Conservation (phyloP, 2,888 invertebrate genomes). For the Arge pagana region DNA sequence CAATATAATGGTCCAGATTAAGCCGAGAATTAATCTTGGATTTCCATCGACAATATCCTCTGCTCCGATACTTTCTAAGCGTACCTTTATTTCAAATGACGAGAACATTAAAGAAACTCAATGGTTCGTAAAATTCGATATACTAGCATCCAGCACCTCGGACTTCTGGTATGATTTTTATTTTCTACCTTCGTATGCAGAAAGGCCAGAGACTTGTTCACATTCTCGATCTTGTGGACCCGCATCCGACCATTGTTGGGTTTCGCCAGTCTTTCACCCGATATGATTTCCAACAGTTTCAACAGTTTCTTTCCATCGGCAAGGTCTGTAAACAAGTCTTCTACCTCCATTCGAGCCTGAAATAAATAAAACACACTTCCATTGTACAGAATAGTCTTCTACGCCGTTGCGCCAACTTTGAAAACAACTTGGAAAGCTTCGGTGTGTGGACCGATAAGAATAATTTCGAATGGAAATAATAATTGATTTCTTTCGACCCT, state of each 20-base stretch:
- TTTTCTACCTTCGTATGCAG: conserved; percentile 84
- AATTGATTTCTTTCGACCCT: no score
- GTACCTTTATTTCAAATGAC: conserved; percentile 70
- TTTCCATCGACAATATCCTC: conserved; percentile 99
- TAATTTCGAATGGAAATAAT: no score
- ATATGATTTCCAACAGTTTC: conserved; percentile 96
- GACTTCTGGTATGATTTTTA: not conserved
- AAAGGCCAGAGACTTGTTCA: conserved; percentile 96
- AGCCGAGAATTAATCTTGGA: conserved; percentile 92
- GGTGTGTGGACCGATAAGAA: no score
- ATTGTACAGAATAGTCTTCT: not conserved
- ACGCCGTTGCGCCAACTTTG: not conserved
- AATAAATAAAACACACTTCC: conserved; percentile 35
- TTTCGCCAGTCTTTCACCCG: conserved; percentile 94
- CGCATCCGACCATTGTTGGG: conserved; percentile 96
- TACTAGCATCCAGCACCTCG: no score
- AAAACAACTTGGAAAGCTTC: no score
- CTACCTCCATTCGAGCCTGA: conserved; percentile 97
- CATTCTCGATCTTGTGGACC: conserved; percentile 99
- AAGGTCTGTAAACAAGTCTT: conserved; percentile 94
- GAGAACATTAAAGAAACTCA: no score
- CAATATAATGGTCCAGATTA: conserved; percentile 99
- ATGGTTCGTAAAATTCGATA: no score
- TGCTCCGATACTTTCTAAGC: conserved; percentile 97
- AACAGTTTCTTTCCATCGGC: conserved; percentile 92